phyloP scores from a whole-genome alignment of 2,797 vertebrate genomes.

The Gymnocypris eckloni region DNA sequence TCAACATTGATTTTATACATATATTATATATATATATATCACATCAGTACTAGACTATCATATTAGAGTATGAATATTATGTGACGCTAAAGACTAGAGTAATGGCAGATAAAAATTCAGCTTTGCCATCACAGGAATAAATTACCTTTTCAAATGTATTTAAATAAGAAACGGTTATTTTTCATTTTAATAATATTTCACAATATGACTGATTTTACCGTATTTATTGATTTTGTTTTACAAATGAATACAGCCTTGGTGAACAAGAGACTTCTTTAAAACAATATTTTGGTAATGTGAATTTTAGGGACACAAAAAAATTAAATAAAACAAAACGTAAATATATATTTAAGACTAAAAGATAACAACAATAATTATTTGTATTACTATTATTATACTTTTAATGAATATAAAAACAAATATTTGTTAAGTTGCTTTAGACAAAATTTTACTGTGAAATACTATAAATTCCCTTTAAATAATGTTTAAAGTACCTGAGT shows the following conservation, averaged over 20 bases:
- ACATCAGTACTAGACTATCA: neutral
- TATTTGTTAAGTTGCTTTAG: neutral
- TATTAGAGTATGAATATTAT: neutral
- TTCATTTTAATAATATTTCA: no score
- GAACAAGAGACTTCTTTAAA: neutral
- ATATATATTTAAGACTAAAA: neutral
- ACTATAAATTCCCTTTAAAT: neutral
- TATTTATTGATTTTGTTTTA: neutral
- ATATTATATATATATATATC: no score
- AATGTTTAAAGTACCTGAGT: slow-evolving; percentile 86
- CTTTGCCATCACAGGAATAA: neutral
- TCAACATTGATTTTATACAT: neutral
- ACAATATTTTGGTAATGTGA: neutral
- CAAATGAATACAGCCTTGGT: neutral
- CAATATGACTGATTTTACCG: neutral
- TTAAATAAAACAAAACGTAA: neutral
- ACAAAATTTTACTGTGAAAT: neutral
- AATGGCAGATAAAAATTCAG: neutral
- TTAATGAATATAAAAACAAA: neutral
- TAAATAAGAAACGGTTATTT: no score
- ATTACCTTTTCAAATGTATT: neutral
- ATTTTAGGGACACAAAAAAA: neutral
- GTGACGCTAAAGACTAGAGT: neutral
- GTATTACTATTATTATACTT: neutral
- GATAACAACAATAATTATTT: neutral